Conservation (phyloP, 1,140 invertebrate genomes). For the Araneus ventricosus region DNA sequence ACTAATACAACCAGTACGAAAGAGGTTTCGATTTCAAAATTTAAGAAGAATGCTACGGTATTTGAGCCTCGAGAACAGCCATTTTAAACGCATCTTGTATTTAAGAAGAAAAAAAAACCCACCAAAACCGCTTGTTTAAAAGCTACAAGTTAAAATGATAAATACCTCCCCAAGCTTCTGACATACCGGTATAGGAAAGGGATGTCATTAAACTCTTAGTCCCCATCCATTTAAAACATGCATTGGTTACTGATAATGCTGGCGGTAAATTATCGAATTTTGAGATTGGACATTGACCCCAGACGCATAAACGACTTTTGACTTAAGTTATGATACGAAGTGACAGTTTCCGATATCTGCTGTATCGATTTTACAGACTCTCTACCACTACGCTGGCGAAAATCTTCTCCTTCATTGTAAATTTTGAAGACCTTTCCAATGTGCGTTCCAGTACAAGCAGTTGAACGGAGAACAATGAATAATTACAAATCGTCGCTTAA, state of each 20-base stretch:
- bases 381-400: too few species aligned
- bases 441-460: too few species aligned
- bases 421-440: background rate
- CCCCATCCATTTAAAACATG: background rate
- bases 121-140: background rate
- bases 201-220: background rate
- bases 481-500: too few species aligned
- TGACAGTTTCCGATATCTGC: slow-evolving; percentile 36
- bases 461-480: too few species aligned
- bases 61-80: too few species aligned
- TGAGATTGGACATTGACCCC: background rate
- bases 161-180: background rate
- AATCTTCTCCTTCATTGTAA: background rate
- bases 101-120: too few species aligned
- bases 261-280: slow-evolving; percentile 16
- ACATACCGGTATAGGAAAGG: background rate
- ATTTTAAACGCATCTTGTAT: too few species aligned
- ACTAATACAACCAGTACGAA: too few species aligned
- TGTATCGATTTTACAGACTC: background rate
- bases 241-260: background rate
- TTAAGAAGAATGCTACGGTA: too few species aligned
- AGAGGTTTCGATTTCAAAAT: too few species aligned
- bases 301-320: background rate
- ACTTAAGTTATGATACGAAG: slow-evolving; percentile 20
- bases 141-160: slow-evolving; percentile 11